Conservation (phyloP, 2,113 vertebrate genomes). For the Nanger granti region DNA sequence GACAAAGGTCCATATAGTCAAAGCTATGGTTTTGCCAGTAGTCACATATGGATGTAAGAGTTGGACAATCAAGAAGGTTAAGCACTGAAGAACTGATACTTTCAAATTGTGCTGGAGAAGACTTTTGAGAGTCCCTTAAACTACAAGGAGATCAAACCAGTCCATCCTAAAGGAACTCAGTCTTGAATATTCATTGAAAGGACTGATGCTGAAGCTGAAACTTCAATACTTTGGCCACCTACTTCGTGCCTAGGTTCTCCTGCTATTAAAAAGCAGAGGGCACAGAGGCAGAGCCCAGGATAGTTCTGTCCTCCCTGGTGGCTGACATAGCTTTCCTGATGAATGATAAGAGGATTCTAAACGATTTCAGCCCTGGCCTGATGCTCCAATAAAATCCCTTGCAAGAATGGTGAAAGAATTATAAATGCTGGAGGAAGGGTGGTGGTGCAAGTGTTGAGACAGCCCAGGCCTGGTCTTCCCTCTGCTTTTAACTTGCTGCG, state of each 20-base stretch:
- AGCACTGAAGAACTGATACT: too few relatives aligned
- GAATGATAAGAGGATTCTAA: constrained; percentile 59
- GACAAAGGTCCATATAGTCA: too few relatives aligned
- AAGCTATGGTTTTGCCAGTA: too few relatives aligned
- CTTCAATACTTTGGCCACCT: too few relatives aligned
- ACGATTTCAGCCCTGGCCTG: constrained; percentile 15
- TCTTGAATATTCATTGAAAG: too few relatives aligned
- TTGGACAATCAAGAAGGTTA: too few relatives aligned
- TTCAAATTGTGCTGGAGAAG: too few relatives aligned
- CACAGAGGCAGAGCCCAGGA: constrained; percentile 29
- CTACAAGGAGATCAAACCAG: too few relatives aligned
- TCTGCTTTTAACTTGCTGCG: background rate
- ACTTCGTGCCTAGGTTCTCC: background rate
- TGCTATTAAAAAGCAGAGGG: background rate
- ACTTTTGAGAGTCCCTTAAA: too few relatives aligned
- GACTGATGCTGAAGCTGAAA: too few relatives aligned
- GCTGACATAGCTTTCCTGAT: constrained; percentile 34
- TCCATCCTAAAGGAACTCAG: too few relatives aligned
- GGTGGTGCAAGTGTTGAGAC: background rate
- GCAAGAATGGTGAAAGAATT: background rate
- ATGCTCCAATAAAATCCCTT: background rate
- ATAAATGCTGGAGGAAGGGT: background rate
- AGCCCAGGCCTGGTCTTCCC: background rate
- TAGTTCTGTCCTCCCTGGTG: constrained; percentile 31
- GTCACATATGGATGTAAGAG: too few relatives aligned